These are phyloP conservation scores for Apantesis nais DNA, from an alignment of 2,888 invertebrate species.

Conservation along the genomic window DNA sequence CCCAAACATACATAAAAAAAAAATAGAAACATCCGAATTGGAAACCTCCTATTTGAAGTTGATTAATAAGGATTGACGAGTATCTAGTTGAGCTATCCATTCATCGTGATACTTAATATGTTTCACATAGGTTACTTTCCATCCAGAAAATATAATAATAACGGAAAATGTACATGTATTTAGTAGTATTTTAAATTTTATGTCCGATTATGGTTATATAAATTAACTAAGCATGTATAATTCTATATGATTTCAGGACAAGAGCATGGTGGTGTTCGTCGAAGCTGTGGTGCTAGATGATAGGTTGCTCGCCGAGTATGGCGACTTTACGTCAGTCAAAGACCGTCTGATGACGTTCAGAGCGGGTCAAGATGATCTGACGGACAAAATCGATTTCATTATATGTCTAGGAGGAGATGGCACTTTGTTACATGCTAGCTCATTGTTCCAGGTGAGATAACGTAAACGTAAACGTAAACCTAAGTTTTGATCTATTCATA, in stretches of 20 bases:
- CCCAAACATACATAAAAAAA: too few relatives aligned
- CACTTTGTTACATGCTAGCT: conserved; percentile 97
- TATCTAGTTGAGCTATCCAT: too few relatives aligned
- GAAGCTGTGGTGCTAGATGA: conserved; percentile 96
- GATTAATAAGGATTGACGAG: too few relatives aligned
- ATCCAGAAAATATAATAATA: too few relatives aligned
- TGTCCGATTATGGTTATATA: too few relatives aligned
- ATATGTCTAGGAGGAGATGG: conserved; percentile 98
- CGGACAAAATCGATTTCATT: conserved; percentile 98
- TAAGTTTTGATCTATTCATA: too few relatives aligned
- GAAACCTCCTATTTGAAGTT: too few relatives aligned
- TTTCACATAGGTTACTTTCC: too few relatives aligned
- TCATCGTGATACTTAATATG: too few relatives aligned
- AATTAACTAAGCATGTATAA: neutral
- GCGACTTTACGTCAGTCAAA: conserved; percentile 90
- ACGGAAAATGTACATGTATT: neutral
- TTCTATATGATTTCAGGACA: conserved; percentile 88
- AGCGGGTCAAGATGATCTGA: conserved; percentile 96
- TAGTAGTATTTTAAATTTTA: neutral
- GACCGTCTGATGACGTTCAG: conserved; percentile 94
- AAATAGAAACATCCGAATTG: too few relatives aligned
- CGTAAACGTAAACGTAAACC: too few relatives aligned
- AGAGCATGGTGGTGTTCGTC: conserved; percentile 97
- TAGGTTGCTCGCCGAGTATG: conserved; percentile 89
- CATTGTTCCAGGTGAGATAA: conserved; percentile 89